Evolutionary conservation across 2,888 invertebrate species (phyloP).

Genomic region (Eutolmus rufibarbis): DNA sequence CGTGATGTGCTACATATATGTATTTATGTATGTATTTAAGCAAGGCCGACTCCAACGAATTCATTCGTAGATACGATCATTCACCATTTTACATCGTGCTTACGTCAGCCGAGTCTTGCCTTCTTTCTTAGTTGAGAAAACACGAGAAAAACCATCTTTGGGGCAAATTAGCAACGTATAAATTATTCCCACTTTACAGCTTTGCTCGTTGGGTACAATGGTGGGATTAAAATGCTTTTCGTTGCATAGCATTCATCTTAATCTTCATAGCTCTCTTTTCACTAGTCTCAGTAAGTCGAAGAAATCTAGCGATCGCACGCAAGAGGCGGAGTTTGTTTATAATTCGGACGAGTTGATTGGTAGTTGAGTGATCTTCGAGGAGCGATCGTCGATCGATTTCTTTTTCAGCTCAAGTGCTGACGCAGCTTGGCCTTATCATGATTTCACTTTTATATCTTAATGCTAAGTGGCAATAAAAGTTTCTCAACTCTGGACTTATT

Average conservation of each 20-base stretch:
- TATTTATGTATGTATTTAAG: neutral
- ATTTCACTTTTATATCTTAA: neutral
- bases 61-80: conserved; percentile 12
- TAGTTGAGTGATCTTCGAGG: conserved; percentile 44
- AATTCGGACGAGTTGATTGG: conserved; percentile 44
- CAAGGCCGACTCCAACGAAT: neutral
- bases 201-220: neutral
- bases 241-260: neutral
- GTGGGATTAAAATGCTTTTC: conserved; percentile 22
- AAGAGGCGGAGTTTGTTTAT: conserved; percentile 47
- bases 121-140: neutral
- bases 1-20: neutral
- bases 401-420: conserved; percentile 1
- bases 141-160: conserved; percentile 6
- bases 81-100: conserved; percentile 42
- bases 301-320: neutral
- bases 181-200: neutral
- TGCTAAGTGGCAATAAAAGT: conserved; percentile 1
- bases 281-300: neutral
- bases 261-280: neutral
- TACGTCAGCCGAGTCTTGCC: neutral
- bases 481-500: neutral
- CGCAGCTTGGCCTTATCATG: neutral
- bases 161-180: conserved; percentile 17
- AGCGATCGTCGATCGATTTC: neutral